A percentile compares a stretch with the other conserved stretches of the same genome.
phyloP scores from a whole-genome alignment of 1,140 invertebrate genomes.

The Bombyx mori region ASM3026992v2 NC_085111.1:10920001-10920500 shows the following conservation, averaged over 20 bases:
- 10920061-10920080: too few species aligned
- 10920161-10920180: too few species aligned
- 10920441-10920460: conserved; percentile 16
- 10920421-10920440: conserved; percentile 19
- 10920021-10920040: too few species aligned
- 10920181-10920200: too few species aligned
- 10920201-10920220: conserved; percentile 13
- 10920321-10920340: conserved; percentile 38
- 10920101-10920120: too few species aligned
- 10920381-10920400: conserved; percentile 19
- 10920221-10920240: conserved; percentile 29
- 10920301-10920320: conserved; percentile 32
- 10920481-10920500: neutral
- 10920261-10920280: conserved; percentile 38
- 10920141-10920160: too few species aligned
- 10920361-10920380: conserved; percentile 29
- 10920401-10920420: conserved; percentile 13
- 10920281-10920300: conserved; percentile 38
- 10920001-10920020: too few species aligned
- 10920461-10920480: conserved; percentile 13
- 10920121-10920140: too few species aligned
- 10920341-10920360: conserved; percentile 53
- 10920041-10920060: too few species aligned
- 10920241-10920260: conserved; percentile 38
- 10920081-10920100: too few species aligned